Evolutionary conservation across 2,888 invertebrate species (phyloP), one percentile per base, ranked within the genome.

Genomic region (Parapristionchus giblindavisi): DNA sequence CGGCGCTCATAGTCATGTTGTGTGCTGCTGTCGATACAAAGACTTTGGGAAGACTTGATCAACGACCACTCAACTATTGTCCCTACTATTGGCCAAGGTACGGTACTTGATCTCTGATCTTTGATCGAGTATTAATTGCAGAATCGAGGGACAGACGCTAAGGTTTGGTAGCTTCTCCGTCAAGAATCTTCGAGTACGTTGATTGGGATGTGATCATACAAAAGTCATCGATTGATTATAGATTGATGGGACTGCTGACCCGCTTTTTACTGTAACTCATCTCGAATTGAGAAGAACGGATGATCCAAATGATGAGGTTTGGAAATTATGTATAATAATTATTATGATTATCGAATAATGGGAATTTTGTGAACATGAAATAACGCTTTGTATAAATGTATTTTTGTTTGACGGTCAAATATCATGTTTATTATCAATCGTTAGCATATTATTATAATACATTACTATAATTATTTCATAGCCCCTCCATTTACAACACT

Each of bases 81-180:
- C 85, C 86, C 3, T 84, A 77, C 72, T 86, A 85, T 72, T 86
- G 86, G 86, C 86, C 86, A 4, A 81, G 77, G 80, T 82, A 24
- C 21, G 75, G 27, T 5, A 27, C 43, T 17, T 43, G 43, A 14
- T 43, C 43, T 8, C 11, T 43, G 43, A 14, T 43, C 43, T 8
- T 43, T 43, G 8, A 14, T 17, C 43, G 43, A 43, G 24, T 21
- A 17, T 56, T 48, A 8, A 29, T 75, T 58, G 21, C 52, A 77
- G 80, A 14, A 61, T 74, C 63, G 81, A 83, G 52, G 82, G 81
- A 3, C 76, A 81, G 27, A 60, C 54, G 2, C 43, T 79, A 24
- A 60, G 63, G 8, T 85, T 84, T 43, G 85, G 84, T 3, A 60
- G 68, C 11, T 75, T 82, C 52, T 66, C 71, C 34, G 72, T 83